Evolutionary conservation across 2,888 invertebrate species (phyloP), one percentile per base, ranked within the genome.

Genomic region (Syrphus vitripennis): DNA sequence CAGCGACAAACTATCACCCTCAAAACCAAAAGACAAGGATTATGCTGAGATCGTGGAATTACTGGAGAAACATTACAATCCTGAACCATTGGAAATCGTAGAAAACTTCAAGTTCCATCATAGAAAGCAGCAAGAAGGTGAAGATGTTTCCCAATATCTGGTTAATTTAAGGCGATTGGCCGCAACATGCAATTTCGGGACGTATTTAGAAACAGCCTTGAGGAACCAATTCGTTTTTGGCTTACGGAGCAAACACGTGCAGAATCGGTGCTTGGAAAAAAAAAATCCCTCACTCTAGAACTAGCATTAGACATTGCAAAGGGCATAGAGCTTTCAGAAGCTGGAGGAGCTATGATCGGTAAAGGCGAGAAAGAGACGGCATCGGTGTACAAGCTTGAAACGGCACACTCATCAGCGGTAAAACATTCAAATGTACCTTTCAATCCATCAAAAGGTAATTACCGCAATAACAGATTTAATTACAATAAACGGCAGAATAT

Each of bases 251-350:
- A 26, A 53, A 26, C 14, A 88, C 69, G 88, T 89, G 4, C 88
- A 90, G 83, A 86, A 81, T 37, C 71, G 90, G 26, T 72, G 89
- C 10, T 67, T 90, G 48, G 89, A 89, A 72, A 77, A 87, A n/a
- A n/a, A 55, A 75, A 89, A 26, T n/a, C n/a, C n/a, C 59, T 89
- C 26, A 87, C 87, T 0, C 59, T 88, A 7, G 83, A 88, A 6
- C 79, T 67, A 31, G 89, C 89, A 7, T 19, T 88, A 29, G 88
- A 89, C n/a, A 88, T 59, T 19, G 59, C 59, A 5, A 34, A 37
- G 16, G 31, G 57, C 10, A 31, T 57, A 14, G 57, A 57, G 31
- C 31, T 57, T 19, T 57, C 57, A 3, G 16, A 57, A 34, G 57
- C 26, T 1, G 59, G 59, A 14, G 59, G 59, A 31, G 59, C 16